Percentiles rank a stretch among this genome's conserved stretches.
These are phyloP conservation scores for Proterorhinus semilunaris DNA, from an alignment of 2,113 vertebrate genomes.

Conservation along the genomic window DNA sequence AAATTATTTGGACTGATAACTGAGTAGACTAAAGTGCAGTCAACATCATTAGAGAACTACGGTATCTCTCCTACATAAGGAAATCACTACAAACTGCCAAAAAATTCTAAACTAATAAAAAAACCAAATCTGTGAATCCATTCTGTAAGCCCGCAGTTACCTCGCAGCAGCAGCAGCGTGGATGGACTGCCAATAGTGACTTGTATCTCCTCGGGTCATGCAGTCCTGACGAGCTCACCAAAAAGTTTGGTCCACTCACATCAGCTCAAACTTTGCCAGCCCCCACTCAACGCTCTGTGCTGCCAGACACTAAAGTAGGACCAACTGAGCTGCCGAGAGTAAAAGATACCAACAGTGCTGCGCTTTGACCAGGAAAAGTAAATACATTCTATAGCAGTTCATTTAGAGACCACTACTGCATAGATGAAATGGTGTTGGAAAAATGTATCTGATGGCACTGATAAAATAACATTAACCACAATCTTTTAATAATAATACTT, in stretches of 20 bases:
- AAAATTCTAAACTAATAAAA: not conserved
- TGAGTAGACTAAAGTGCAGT: not conserved
- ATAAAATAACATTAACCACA: too few relatives aligned
- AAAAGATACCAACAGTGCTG: slow-evolving; percentile 26
- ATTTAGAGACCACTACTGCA: slow-evolving; percentile 41
- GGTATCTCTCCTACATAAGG: not conserved
- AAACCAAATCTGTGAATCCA: slow-evolving; percentile 19
- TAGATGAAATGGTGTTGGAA: not conserved
- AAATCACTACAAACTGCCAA: not conserved
- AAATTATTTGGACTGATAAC: not conserved
- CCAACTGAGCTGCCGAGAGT: slow-evolving; percentile 22
- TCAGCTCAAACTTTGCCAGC: slow-evolving; percentile 56
- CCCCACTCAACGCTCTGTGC: not conserved
- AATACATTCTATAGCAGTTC: slow-evolving; percentile 37
- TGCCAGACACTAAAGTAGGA: slow-evolving; percentile 39
- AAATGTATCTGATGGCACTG: too few relatives aligned
- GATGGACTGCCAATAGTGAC: slow-evolving; percentile 61
- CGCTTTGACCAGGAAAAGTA: slow-evolving; percentile 28
- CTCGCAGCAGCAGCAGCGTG: slow-evolving; percentile 71
- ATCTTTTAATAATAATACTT: too few relatives aligned
- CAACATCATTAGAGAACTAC: not conserved
- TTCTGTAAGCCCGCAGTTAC: slow-evolving; percentile 54
- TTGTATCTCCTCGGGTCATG: slow-evolving; percentile 60
- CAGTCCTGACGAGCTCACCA: slow-evolving; percentile 41
- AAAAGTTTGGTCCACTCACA: slow-evolving; percentile 43